A percentile compares a stretch with the other conserved stretches of the same genome.
Evolutionary conservation across 2,797 vertebrate genomes (phyloP).

Genomic region (Urophycis tenuis): DNA sequence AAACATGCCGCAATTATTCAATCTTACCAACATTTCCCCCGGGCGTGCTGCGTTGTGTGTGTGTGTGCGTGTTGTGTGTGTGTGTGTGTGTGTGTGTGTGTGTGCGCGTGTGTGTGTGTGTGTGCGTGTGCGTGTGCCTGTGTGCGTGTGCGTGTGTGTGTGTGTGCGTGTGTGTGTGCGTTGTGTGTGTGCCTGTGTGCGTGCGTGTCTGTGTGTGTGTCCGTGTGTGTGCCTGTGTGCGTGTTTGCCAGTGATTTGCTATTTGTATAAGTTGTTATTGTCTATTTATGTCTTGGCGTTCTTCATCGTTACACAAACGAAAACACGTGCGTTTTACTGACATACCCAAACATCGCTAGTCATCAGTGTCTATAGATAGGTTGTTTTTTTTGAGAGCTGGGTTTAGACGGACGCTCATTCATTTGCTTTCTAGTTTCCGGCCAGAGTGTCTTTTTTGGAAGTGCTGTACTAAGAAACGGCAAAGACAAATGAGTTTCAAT

Average conservation of each 20-base stretch:
- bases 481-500: neutral
- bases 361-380: neutral
- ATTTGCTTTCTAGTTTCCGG: neutral
- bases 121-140: neutral
- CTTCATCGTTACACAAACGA: neutral
- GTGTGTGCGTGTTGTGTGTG: neutral
- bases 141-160: neutral
- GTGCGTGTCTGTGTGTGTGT: neutral
- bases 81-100: slow-evolving; percentile 3
- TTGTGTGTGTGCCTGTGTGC: too few relatives aligned
- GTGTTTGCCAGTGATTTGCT: neutral
- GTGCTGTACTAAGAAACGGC: too few relatives aligned
- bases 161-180: neutral
- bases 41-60: neutral
- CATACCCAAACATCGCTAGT: neutral
- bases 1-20: neutral
- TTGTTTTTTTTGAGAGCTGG: neutral
- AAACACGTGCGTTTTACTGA: neutral
- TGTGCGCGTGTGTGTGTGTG: neutral
- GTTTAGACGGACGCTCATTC: neutral
- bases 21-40: neutral
- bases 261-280: neutral
- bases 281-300: neutral
- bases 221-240: neutral
- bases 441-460: neutral